Evolutionary conservation across 2,888 invertebrate species (phyloP).

Genomic region (Chelonus formosanus): DNA sequence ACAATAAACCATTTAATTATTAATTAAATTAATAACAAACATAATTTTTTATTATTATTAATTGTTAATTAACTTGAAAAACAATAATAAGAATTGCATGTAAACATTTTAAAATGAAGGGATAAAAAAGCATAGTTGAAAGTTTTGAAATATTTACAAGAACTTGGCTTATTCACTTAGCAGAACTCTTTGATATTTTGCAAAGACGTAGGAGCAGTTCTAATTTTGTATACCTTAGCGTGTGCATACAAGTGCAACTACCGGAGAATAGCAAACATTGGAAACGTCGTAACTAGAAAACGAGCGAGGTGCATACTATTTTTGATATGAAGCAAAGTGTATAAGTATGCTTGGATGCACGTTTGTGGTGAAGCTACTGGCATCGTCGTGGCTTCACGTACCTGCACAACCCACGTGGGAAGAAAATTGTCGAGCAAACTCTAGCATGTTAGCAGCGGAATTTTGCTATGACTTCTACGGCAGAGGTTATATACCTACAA

Average conservation of each 20-base stretch:
- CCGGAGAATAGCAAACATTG: slow-evolving; percentile 6
- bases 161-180: no score
- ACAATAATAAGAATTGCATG: no score
- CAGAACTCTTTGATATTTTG: no score
- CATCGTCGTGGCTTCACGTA: slow-evolving; percentile 18
- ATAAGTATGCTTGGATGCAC: slow-evolving; percentile 1
- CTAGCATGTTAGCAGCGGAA: slow-evolving; percentile 19
- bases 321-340: not conserved
- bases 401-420: slow-evolving; percentile 8
- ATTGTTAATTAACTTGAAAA: no score
- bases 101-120: no score
- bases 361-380: slow-evolving; percentile 19
- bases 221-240: not conserved
- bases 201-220: no score
- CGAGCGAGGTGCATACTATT: slow-evolving; percentile 7
- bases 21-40: no score
- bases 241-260: slow-evolving; percentile 1
- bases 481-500: not conserved
- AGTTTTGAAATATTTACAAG: no score
- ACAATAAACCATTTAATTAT: no score
- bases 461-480: slow-evolving; percentile 10
- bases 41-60: no score
- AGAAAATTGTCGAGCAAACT: slow-evolving; percentile 31
- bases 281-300: slow-evolving; percentile 17
- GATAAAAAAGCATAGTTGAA: no score